Evolutionary conservation across 2,113 vertebrate genomes (phyloP).

Genomic region (Callithrix jacchus): DNA sequence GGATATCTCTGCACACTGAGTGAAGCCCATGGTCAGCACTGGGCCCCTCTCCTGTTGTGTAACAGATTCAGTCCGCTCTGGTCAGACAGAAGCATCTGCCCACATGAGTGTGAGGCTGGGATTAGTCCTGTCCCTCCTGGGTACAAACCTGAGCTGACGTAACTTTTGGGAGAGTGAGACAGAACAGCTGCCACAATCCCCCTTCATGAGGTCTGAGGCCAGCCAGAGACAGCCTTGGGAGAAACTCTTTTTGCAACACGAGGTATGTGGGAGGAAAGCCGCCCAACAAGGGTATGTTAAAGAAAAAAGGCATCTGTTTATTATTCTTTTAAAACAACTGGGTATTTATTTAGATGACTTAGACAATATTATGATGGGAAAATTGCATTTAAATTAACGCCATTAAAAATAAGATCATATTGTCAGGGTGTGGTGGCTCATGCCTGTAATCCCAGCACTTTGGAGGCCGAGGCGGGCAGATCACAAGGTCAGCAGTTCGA

Average conservation of each 20-base stretch:
- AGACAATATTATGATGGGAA: too few relatives aligned
- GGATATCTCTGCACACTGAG: background rate
- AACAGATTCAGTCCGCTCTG: background rate
- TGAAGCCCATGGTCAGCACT: background rate
- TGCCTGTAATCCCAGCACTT: too few relatives aligned
- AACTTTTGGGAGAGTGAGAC: background rate
- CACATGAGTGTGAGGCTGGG: background rate
- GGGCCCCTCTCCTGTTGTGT: background rate
- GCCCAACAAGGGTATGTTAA: background rate
- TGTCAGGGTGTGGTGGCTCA: too few relatives aligned
- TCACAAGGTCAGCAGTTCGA: too few relatives aligned
- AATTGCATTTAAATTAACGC: too few relatives aligned
- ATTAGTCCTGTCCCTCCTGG: background rate
- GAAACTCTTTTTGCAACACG: background rate
- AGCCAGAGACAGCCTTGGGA: too few relatives aligned
- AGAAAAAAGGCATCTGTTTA: too few relatives aligned
- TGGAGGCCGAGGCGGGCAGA: too few relatives aligned
- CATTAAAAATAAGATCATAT: too few relatives aligned
- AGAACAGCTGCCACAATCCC: too few relatives aligned
- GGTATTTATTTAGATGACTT: too few relatives aligned
- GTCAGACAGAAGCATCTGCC: background rate
- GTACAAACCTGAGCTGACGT: background rate
- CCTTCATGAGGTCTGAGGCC: background rate
- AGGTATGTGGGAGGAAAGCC: background rate
- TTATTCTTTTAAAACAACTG: too few relatives aligned